A percentile compares a stretch with the other conserved stretches of the same genome.
Conservation (phyloP, 2,797 vertebrate species). For the Rachycentron canadum region DNA sequence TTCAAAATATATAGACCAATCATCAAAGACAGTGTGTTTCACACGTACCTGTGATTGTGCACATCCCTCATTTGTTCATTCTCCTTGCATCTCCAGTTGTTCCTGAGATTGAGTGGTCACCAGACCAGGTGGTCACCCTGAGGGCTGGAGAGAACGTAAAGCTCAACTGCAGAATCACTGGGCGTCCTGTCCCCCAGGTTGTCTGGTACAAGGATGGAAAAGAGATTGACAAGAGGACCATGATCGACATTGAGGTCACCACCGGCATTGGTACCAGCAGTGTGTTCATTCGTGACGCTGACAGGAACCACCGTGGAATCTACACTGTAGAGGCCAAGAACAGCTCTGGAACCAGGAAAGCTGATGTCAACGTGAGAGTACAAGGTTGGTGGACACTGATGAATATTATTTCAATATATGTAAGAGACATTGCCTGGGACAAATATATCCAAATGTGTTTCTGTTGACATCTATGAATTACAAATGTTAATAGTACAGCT, state of each 20-base stretch:
- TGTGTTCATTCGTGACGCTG: constrained; percentile 93
- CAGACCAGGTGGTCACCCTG: constrained; percentile 90
- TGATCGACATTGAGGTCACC: constrained; percentile 89
- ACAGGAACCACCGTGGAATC: constrained; percentile 93
- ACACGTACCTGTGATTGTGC: not conserved
- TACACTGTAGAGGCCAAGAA: constrained; percentile 97
- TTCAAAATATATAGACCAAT: not conserved
- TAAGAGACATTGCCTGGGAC: not conserved
- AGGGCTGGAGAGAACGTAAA: constrained; percentile 94
- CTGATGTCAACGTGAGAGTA: constrained; percentile 94
- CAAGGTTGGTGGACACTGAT: constrained; percentile 87
- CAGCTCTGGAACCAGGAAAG: constrained; percentile 90
- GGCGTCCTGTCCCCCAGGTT: constrained; percentile 94
- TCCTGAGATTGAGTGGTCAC: constrained; percentile 93
- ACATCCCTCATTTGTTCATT: not conserved
- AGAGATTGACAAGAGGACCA: constrained; percentile 94
- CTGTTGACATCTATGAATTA: not conserved
- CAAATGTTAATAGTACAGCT: too few species aligned
- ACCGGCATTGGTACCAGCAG: constrained; percentile 92
- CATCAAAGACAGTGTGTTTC: not conserved
- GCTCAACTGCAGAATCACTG: constrained; percentile 91
- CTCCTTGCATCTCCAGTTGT: constrained; percentile 84
- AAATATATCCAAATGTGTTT: not conserved
- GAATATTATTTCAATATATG: not conserved
- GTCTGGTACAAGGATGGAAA: constrained; percentile 95